phyloP scores from a whole-genome alignment of 2,113 vertebrate species.

The Andinoacara biseriatus region DNA sequence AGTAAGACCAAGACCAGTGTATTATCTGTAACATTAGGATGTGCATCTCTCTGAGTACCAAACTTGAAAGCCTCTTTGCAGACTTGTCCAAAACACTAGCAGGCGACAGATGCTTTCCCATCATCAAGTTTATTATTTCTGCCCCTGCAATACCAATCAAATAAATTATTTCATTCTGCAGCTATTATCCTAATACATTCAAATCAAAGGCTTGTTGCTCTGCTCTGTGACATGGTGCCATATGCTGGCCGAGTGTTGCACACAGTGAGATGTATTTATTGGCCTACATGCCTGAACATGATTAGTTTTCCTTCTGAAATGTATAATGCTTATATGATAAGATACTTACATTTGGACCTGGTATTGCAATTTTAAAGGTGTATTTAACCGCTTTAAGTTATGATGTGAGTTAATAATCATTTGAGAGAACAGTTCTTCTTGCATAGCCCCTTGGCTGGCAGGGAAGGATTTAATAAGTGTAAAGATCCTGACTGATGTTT shows the following conservation, averaged over 20 bases:
- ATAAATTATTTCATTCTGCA: conserved; percentile 49
- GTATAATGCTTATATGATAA: conserved; percentile 6
- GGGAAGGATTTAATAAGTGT: neutral
- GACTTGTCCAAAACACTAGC: conserved; percentile 43
- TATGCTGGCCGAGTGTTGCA: conserved; percentile 50
- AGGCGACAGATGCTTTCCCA: conserved; percentile 47
- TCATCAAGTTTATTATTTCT: conserved; percentile 52
- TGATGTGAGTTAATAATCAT: neutral
- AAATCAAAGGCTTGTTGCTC: conserved; percentile 53
- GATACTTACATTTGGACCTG: neutral
- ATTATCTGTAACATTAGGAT: conserved; percentile 52
- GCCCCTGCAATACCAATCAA: conserved; percentile 41
- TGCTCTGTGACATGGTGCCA: conserved; percentile 48
- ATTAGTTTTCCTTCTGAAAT: conserved; percentile 26
- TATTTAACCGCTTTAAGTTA: neutral
- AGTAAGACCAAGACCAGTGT: conserved; percentile 58
- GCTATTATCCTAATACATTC: conserved; percentile 64
- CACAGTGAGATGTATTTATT: conserved; percentile 37
- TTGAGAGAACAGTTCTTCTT: neutral
- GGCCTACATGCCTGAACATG: conserved; percentile 24
- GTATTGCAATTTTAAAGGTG: neutral
- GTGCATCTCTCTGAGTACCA: conserved; percentile 30
- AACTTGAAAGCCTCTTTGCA: conserved; percentile 53
- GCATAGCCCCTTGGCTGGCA: conserved; percentile 16
- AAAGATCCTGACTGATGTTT: neutral